Base-by-base conservation (phyloP, 1,140 invertebrate genomes). In the Musca vetustissima region DNA sequence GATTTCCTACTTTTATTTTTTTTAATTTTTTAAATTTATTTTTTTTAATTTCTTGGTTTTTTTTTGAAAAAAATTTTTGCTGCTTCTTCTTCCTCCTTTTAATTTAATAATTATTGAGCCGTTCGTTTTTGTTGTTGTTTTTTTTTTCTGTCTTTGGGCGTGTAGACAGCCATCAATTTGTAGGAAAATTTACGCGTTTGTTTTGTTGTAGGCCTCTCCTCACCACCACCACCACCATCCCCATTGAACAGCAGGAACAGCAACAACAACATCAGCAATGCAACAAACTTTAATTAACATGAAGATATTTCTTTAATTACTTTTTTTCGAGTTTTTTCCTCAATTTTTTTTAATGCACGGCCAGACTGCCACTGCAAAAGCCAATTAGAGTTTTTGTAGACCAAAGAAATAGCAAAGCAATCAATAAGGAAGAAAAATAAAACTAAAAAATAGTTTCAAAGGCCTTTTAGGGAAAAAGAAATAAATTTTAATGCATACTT, bases 111-210 rank as follows among this genome's bases (percentile, higher is more conserved):
- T 67, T 67, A 66, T 67, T 67, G 50, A 61, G 36, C 36, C 1
- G 11, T 43, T 43, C 13, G 36, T 43, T 43, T 6, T 43, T 43
- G 36, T 43, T 43, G 36, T 43, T 1, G 36, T 43, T 43, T 4
- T 32, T 32, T 53, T 4, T 13, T 6, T 14, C 24, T 22, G 6
- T 24, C 21, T 61, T 43, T 61, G 57, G n/a, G 57, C 57, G 57
- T 61, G 57, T 61, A 61, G 57, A 61, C 57, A 61, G 57, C 36
- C 57, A 61, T 61, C 57, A 61, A 61, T 61, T 61, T 61, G 32
- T 61, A 61, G 28, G n/a, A n/a, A 61, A 61, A 61, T 61, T 61
- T 61, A 28, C 57, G 57, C 57, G 57, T 61, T 61, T 61, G 57
- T 61, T 32, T 8, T 43, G 36, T 11, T n/a, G n/a, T n/a, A n/a